Evolutionary conservation across 2,113 vertebrate species (phyloP).

Genomic region (Calidris pygmaea): DNA sequence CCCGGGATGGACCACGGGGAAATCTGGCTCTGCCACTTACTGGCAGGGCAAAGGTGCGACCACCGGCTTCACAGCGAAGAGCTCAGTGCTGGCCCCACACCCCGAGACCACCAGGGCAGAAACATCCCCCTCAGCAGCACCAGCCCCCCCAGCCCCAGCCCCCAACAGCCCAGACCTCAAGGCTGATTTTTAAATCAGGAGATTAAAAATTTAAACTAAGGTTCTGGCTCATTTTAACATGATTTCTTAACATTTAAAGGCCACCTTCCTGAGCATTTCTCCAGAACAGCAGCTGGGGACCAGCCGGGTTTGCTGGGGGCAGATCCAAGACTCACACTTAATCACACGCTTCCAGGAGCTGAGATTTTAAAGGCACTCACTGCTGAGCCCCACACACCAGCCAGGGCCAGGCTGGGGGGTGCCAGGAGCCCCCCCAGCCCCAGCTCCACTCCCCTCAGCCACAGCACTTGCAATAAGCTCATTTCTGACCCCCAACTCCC

Average conservation of each 20-base stretch:
- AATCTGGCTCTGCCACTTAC: background rate
- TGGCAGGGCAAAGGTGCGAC: background rate
- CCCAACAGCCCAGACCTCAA: background rate
- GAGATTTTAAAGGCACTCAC: accelerated
- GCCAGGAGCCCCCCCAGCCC: background rate
- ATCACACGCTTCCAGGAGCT: background rate
- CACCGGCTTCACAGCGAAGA: accelerated
- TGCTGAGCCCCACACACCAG: background rate
- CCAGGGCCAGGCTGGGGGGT: background rate
- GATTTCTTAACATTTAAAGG: conserved; percentile 58
- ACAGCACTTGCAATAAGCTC: accelerated
- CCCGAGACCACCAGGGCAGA: background rate
- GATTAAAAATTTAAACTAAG: conserved; percentile 50
- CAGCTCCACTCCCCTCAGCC: background rate
- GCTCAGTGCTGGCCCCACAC: background rate
- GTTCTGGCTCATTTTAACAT: conserved; percentile 12
- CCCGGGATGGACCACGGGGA: accelerated
- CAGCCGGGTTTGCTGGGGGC: background rate
- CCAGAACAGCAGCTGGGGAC: background rate
- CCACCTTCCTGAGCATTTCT: background rate
- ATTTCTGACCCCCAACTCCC: background rate
- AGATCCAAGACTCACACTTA: background rate
- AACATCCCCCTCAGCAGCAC: background rate
- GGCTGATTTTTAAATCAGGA: conserved; percentile 26
- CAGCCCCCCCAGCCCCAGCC: background rate